Evolutionary conservation across 1,140 invertebrate species (phyloP).

Genomic region (Drosophila saltans): DNA sequence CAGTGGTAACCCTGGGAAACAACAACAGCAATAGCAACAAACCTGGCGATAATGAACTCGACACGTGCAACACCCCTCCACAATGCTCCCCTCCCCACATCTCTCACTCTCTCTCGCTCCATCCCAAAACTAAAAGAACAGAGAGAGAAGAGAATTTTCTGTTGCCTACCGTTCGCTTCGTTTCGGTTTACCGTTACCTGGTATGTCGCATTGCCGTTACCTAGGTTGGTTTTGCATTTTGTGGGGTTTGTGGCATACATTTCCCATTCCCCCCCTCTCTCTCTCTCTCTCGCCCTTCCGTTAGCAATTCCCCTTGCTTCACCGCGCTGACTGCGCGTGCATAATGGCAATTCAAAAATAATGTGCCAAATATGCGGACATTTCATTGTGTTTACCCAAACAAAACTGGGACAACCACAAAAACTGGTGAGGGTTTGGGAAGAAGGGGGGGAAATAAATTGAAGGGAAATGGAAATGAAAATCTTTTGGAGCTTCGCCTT

Average conservation of each 20-base stretch:
- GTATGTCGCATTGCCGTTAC: constrained; percentile 46
- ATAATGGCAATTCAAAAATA: constrained; percentile 80
- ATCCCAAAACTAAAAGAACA: background rate
- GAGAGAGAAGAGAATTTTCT: background rate
- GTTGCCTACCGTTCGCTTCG: constrained; percentile 10
- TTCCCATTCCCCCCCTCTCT: constrained; percentile 50
- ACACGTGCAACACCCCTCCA: constrained; percentile 34
- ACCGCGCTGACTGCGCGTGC: constrained; percentile 54
- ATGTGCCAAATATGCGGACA: constrained; percentile 78
- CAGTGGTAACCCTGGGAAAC: constrained; percentile 15
- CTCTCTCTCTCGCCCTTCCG: constrained; percentile 29
- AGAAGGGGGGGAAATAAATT: too few species aligned
- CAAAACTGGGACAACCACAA: constrained; percentile 36
- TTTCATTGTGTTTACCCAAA: constrained; percentile 70
- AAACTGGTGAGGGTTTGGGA: constrained; percentile 7
- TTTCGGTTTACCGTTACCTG: constrained; percentile 34
- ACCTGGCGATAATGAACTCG: constrained; percentile 77
- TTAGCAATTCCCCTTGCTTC: constrained; percentile 51
- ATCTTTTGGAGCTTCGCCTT: background rate
- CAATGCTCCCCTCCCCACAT: background rate
- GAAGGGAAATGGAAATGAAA: background rate
- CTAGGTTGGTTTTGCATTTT: constrained; percentile 15
- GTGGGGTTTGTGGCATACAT: constrained; percentile 57
- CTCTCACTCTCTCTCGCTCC: background rate
- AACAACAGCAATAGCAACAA: constrained; percentile 32